Conservation (phyloP, 2,797 vertebrate species). For the Podarcis lilfordi region DNA sequence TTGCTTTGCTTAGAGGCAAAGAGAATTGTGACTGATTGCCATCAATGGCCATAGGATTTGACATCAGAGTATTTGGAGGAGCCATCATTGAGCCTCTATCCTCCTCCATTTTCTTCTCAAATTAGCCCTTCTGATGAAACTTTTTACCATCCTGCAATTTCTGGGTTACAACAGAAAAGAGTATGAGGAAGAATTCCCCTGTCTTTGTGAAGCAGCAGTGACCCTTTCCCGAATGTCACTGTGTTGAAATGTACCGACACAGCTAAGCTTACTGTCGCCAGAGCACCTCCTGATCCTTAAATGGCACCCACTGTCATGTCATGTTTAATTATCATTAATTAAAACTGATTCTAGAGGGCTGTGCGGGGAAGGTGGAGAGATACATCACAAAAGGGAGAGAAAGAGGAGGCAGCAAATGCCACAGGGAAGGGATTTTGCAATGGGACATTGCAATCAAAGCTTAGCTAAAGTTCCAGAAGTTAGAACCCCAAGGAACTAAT, state of each 20-base stretch:
- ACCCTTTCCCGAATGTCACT: not conserved
- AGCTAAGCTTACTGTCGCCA: not conserved
- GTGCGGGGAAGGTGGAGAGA: not conserved
- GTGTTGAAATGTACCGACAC: not conserved
- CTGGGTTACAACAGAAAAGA: not conserved
- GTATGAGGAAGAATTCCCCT: not conserved
- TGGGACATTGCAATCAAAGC: not conserved
- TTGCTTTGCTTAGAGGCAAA: not conserved
- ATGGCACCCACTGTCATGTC: not conserved
- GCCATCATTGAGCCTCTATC: not conserved
- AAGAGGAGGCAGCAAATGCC: not conserved
- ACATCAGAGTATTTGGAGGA: not conserved
- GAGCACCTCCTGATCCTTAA: not conserved
- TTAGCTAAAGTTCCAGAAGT: not conserved
- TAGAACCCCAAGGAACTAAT: not conserved
- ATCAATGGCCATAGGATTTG: not conserved
- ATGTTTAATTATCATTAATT: constrained; percentile 7
- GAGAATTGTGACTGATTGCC: not conserved
- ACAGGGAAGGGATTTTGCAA: not conserved
- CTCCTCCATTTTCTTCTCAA: not conserved
- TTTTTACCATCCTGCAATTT: not conserved
- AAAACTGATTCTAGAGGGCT: not conserved
- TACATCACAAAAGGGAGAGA: not conserved
- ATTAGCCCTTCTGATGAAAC: too few species aligned
- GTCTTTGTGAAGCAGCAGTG: not conserved